A percentile compares a stretch with the other conserved stretches of the same genome.
These are phyloP conservation scores for Zygogramma bicolorata DNA, from an alignment of 2,888 invertebrate species.

Conservation along the genomic window DNA sequence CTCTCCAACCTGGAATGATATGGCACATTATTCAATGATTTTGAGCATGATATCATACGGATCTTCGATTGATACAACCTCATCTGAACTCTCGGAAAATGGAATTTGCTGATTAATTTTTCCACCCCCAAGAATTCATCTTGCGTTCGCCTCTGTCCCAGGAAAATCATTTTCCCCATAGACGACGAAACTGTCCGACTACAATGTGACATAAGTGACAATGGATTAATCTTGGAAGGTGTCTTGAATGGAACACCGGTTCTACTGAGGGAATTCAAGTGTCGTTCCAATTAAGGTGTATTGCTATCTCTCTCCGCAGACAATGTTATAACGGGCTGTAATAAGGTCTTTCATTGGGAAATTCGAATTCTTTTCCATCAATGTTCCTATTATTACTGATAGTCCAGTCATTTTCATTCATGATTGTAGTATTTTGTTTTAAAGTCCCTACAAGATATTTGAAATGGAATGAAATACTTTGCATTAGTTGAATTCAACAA, in stretches of 20 bases:
- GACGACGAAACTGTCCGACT: slow-evolving; percentile 44
- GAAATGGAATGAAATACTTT: too few relatives aligned
- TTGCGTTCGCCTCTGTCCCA: slow-evolving; percentile 1
- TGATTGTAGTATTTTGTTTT: not conserved
- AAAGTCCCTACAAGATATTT: too few relatives aligned
- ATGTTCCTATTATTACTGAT: not conserved
- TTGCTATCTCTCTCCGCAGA: slow-evolving; percentile 40
- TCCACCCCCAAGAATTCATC: not conserved
- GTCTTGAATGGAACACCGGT: slow-evolving; percentile 42
- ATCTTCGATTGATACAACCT: too few relatives aligned
- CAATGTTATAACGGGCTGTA: slow-evolving; percentile 21
- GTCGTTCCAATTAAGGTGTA: slow-evolving; percentile 52
- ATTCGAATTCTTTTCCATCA: not conserved
- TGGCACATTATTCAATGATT: too few relatives aligned
- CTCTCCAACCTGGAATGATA: too few relatives aligned
- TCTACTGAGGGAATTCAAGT: slow-evolving; percentile 46
- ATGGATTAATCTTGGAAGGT: slow-evolving; percentile 54
- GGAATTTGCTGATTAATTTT: not conserved
- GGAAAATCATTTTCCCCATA: slow-evolving; percentile 42
- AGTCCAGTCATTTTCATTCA: too few relatives aligned
- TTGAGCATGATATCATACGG: too few relatives aligned
- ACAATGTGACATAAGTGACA: slow-evolving; percentile 54
- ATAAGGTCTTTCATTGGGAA: slow-evolving; percentile 1
- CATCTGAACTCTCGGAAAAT: too few relatives aligned
- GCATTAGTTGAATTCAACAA: too few relatives aligned